phyloP scores from a whole-genome alignment of 2,888 invertebrate species.

The Smittia aterrima region DNA sequence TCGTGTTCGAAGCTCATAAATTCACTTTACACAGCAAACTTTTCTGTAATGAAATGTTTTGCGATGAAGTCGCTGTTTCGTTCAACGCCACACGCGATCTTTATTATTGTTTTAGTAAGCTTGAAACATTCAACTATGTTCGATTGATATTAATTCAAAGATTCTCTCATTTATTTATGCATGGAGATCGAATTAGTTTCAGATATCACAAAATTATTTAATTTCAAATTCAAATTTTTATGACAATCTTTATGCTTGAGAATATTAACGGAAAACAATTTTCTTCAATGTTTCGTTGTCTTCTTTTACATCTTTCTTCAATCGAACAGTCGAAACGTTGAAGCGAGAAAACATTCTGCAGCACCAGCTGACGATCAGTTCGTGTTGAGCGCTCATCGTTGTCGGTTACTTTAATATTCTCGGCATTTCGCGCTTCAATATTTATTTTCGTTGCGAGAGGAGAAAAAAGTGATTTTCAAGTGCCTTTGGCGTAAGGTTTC shows the following conservation, averaged over 20 bases:
- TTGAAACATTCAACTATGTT: not conserved
- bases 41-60: constrained; percentile 5
- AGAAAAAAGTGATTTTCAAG: constrained; percentile 14
- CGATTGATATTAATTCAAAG: not conserved
- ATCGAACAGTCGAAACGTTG: not conserved
- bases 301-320: not conserved
- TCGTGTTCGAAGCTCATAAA: constrained; percentile 21
- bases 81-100: constrained; percentile 6
- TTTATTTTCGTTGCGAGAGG: not conserved
- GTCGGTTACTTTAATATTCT: constrained; percentile 8
- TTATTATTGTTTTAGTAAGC: constrained; percentile 24
- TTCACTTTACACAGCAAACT: not conserved
- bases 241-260: not conserved
- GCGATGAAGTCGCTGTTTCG: not conserved
- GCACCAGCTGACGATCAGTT: constrained; percentile 32
- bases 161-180: not conserved
- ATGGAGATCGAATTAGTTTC: too few relatives aligned
- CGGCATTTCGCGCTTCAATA: not conserved
- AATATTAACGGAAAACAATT: not conserved
- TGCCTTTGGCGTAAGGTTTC: constrained; percentile 3
- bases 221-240: not conserved
- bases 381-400: not conserved
- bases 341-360: constrained; percentile 18
- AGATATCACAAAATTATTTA: too few relatives aligned
- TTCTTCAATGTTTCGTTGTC: not conserved